Evolutionary conservation across 2,797 vertebrate species (phyloP).

Genomic region (Gambelia wislizenii): DNA sequence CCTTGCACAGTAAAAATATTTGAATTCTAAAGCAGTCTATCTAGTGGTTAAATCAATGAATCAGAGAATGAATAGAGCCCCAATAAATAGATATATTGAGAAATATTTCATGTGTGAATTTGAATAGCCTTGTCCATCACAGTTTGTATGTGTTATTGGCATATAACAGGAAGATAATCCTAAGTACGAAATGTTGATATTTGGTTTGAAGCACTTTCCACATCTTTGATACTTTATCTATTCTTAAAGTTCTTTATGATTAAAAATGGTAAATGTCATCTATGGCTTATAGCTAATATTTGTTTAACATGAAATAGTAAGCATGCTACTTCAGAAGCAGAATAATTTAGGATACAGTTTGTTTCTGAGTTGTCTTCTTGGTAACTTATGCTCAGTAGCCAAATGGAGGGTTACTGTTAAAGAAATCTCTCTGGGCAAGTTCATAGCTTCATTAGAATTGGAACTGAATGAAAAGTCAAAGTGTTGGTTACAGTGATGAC

Average conservation of each 20-base stretch:
- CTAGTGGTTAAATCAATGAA: background rate
- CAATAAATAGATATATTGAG: background rate
- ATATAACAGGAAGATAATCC: background rate
- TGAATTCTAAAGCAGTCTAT: background rate
- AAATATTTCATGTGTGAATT: background rate
- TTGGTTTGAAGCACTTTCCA: background rate
- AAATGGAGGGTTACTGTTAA: background rate
- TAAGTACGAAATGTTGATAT: background rate
- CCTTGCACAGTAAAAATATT: background rate
- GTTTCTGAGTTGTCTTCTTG: background rate
- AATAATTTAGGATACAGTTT: background rate
- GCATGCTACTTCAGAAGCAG: background rate
- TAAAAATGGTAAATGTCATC: background rate
- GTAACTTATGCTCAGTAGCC: background rate
- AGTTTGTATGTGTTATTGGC: background rate
- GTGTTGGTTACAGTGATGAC: background rate
- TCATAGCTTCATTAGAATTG: background rate
- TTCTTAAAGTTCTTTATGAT: background rate
- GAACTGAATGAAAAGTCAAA: conserved; percentile 15
- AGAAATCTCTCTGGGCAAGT: conserved; percentile 7
- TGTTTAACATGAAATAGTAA: background rate
- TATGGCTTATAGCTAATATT: background rate
- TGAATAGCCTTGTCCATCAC: background rate
- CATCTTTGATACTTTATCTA: background rate
- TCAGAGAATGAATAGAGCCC: background rate